These are phyloP conservation scores for Girardinus metallicus DNA, from an alignment of 2,797 vertebrate species.

Conservation along the genomic window DNA sequence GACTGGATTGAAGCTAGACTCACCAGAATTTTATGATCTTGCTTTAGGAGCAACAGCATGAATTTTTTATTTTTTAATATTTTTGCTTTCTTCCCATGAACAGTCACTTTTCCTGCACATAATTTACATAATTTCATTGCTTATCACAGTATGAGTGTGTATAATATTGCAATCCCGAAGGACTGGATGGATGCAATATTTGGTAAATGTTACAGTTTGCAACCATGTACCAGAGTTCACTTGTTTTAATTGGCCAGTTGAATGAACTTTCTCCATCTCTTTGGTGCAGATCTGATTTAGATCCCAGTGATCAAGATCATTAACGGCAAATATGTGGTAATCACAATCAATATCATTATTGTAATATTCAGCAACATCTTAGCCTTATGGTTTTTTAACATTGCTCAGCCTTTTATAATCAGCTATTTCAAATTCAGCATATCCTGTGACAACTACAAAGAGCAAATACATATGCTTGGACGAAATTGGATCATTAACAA, in stretches of 20 bases:
- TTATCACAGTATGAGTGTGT: not conserved
- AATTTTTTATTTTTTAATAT: too few relatives aligned
- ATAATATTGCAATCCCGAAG: not conserved
- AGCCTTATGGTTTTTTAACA: not conserved
- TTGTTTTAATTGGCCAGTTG: not conserved
- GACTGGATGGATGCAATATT: not conserved
- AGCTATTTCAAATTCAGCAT: not conserved
- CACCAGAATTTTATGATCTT: not conserved
- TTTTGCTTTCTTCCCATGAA: not conserved
- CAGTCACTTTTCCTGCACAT: not conserved
- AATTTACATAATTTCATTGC: not conserved
- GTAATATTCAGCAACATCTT: not conserved
- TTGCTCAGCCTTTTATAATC: not conserved
- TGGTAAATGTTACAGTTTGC: not conserved
- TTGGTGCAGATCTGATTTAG: not conserved
- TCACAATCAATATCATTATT: not conserved
- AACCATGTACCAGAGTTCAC: not conserved
- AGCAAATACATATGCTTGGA: not conserved
- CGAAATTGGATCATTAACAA: not conserved
- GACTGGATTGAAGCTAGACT: not conserved
- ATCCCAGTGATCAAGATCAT: not conserved
- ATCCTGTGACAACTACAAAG: not conserved
- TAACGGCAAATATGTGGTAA: not conserved
- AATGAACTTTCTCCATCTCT: not conserved
- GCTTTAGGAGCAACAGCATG: not conserved